phyloP scores from a whole-genome alignment of 2,888 invertebrate species.

The Nomada goodeniana region DNA sequence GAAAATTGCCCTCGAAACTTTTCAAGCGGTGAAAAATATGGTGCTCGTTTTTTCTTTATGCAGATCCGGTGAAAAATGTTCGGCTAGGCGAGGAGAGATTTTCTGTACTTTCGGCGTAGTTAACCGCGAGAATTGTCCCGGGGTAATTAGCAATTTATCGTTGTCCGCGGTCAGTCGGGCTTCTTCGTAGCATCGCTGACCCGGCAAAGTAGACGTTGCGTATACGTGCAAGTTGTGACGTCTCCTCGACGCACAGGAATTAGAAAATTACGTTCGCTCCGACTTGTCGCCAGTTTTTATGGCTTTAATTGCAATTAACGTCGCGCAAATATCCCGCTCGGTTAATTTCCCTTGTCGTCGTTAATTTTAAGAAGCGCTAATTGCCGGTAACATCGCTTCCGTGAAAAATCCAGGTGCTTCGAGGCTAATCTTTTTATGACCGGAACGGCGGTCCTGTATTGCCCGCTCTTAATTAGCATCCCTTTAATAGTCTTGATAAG shows the following conservation, averaged over 20 bases:
- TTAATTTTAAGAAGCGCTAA: constrained; percentile 38
- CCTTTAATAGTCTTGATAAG: too few species aligned
- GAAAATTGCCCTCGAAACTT: background rate
- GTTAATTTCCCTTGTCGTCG: constrained; percentile 7
- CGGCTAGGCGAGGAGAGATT: constrained; percentile 20
- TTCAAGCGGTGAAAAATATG: constrained; percentile 2
- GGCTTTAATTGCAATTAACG: constrained; percentile 54
- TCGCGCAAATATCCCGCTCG: constrained; percentile 14
- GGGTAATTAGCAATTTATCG: constrained; percentile 62
- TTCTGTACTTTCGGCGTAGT: constrained; percentile 28
- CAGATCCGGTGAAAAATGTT: constrained; percentile 16
- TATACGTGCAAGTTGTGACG: constrained; percentile 4
- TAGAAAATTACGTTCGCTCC: constrained; percentile 30
- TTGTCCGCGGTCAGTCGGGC: constrained; percentile 43
- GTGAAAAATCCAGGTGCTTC: background rate
- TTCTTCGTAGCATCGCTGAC: constrained; percentile 36
- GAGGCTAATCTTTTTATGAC: constrained; percentile 3
- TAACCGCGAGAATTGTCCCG: constrained; percentile 38
- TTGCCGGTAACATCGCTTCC: constrained; percentile 3
- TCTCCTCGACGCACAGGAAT: background rate
- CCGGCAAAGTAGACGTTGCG: constrained; percentile 22
- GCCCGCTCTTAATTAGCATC: too few species aligned
- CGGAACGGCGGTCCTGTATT: too few species aligned
- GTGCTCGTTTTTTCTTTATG: constrained; percentile 1
- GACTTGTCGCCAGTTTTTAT: constrained; percentile 15